Evolutionary conservation across 2,888 invertebrate species (phyloP).

Genomic region (Leptothorax acervorum): DNA sequence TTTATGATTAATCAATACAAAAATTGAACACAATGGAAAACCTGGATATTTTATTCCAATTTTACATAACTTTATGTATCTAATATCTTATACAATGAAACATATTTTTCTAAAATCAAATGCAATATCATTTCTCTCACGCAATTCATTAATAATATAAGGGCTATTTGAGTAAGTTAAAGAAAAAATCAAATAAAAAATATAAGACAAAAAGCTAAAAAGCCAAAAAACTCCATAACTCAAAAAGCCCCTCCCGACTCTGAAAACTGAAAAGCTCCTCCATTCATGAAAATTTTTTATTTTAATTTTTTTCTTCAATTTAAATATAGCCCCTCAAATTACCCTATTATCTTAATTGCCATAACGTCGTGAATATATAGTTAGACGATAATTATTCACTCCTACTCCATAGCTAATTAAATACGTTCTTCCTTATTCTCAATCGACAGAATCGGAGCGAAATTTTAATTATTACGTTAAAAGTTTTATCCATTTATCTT

Average conservation of each 20-base stretch:
- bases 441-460: slow-evolving; percentile 7
- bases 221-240: too few species aligned
- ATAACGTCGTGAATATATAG: neutral
- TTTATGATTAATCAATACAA: neutral
- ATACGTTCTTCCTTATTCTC: slow-evolving; percentile 15
- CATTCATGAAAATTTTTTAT: too few species aligned
- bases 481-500: slow-evolving; percentile 6
- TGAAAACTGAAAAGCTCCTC: too few species aligned
- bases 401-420: neutral
- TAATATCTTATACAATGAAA: neutral
- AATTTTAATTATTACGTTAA: slow-evolving; percentile 22
- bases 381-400: neutral
- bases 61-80: neutral
- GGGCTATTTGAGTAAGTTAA: neutral
- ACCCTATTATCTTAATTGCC: slow-evolving; percentile 9
- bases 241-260: too few species aligned
- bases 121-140: neutral
- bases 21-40: neutral
- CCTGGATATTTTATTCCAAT: neutral
- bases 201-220: too few species aligned
- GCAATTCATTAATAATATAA: neutral
- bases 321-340: too few species aligned
- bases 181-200: too few species aligned
- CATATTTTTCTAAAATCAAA: neutral
- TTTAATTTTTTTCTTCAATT: too few species aligned